These are phyloP conservation scores for Lindbergichthys nudifrons DNA, from an alignment of 2,797 vertebrate genomes.

Conservation along the genomic window DNA sequence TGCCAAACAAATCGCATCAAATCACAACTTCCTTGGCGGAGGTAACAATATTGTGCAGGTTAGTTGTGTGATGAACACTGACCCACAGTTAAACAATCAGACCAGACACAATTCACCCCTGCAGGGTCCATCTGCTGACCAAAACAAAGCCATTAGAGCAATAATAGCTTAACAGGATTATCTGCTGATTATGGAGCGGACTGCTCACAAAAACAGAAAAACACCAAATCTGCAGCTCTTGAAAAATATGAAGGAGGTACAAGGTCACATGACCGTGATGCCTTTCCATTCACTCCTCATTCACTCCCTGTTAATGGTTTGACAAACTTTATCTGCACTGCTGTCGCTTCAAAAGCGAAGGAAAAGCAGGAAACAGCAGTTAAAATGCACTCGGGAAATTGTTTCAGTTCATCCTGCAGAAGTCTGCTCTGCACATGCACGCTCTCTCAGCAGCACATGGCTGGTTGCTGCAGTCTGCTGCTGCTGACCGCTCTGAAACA, in stretches of 20 bases:
- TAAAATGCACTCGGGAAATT: neutral
- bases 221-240: conserved; percentile 5
- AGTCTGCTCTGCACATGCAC: neutral
- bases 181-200: conserved; percentile 43
- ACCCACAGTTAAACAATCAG: conserved; percentile 24
- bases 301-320: neutral
- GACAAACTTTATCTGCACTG: neutral
- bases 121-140: conserved; percentile 66
- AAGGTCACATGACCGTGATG: neutral
- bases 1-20: too few relatives aligned
- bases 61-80: neutral
- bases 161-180: conserved; percentile 68
- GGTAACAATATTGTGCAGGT: neutral
- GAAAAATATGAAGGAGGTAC: neutral
- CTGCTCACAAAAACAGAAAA: neutral
- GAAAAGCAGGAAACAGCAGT: neutral
- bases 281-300: neutral
- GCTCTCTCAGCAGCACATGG: neutral
- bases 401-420: conserved; percentile 12
- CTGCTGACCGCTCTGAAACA: conserved; percentile 42
- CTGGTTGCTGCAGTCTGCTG: conserved; percentile 31
- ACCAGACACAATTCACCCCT: conserved; percentile 44
- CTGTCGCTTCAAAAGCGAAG: neutral
- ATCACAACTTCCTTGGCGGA: too few relatives aligned
- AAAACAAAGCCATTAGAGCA: conserved; percentile 56